Percentiles rank a stretch among this genome's conserved stretches.
These are phyloP conservation scores for Glaucopsyche alexis DNA, from an alignment of 2,888 invertebrate genomes.

Conservation along the genomic window DNA sequence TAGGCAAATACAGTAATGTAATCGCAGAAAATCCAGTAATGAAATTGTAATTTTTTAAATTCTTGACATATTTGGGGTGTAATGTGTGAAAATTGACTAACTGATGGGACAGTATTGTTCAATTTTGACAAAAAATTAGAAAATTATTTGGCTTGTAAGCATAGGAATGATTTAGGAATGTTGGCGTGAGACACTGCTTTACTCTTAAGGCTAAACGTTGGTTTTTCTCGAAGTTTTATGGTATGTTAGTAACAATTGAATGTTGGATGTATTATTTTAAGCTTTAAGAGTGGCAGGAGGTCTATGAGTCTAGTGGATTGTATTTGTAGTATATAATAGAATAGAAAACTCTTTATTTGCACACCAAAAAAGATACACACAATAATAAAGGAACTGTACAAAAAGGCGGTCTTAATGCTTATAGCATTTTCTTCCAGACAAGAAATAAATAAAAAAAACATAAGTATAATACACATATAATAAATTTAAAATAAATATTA, in stretches of 20 bases:
- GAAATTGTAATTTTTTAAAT: slow-evolving; percentile 10
- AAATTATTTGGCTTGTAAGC: slow-evolving; percentile 37
- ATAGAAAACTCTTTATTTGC: too few relatives aligned
- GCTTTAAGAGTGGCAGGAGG: slow-evolving; percentile 51
- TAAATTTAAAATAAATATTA: too few relatives aligned
- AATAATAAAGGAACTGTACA: too few relatives aligned
- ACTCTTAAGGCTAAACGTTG: slow-evolving; percentile 55
- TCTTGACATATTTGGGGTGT: slow-evolving; percentile 30
- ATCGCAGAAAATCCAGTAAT: slow-evolving; percentile 38
- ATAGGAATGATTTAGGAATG: slow-evolving; percentile 53
- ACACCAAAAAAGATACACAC: too few relatives aligned
- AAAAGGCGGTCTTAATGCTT: too few relatives aligned
- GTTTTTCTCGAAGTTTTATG: slow-evolving; percentile 65
- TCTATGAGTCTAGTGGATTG: slow-evolving; percentile 46
- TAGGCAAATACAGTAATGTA: slow-evolving; percentile 46
- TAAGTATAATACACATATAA: too few relatives aligned
- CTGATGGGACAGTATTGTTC: slow-evolving; percentile 24
- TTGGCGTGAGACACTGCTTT: slow-evolving; percentile 54
- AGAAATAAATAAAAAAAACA: too few relatives aligned
- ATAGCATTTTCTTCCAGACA: too few relatives aligned
- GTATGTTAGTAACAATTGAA: slow-evolving; percentile 66
- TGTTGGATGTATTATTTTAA: slow-evolving; percentile 61
- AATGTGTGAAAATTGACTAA: slow-evolving; percentile 41
- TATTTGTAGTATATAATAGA: slow-evolving; percentile 63
- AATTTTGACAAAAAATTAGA: slow-evolving; percentile 53